These are phyloP conservation scores for Nineta flava DNA, from an alignment of 2,888 invertebrate genomes.

Conservation along the genomic window DNA sequence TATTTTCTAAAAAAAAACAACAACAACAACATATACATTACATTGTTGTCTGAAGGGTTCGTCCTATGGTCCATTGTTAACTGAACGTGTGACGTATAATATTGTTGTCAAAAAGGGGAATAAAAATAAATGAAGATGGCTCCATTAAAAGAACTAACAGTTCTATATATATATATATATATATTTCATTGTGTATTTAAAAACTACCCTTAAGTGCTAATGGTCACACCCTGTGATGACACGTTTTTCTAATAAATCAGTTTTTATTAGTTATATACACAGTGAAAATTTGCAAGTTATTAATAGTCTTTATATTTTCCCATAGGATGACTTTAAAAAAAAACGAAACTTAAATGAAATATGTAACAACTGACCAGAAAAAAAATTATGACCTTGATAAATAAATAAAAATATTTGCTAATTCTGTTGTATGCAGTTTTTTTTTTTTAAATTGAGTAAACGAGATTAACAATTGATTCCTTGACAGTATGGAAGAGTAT, in stretches of 20 bases:
- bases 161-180: not conserved
- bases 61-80: not conserved
- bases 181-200: not conserved
- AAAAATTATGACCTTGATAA: no score
- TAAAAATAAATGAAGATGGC: not conserved
- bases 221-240: constrained; percentile 7
- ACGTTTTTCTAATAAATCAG: constrained; percentile 7
- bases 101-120: not conserved
- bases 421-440: no score
- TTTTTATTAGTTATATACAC: constrained; percentile 2
- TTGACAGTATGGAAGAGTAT: no score
- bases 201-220: constrained; percentile 6
- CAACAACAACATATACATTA: not conserved
- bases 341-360: no score
- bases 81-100: not conserved
- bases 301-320: no score
- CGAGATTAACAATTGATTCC: no score
- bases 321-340: no score
- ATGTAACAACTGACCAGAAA: no score
- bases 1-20: no score
- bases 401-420: no score
- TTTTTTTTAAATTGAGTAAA: no score
- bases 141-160: not conserved
- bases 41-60: constrained; percentile 1
- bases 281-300: not conserved